Evolutionary conservation across 1,140 invertebrate species (phyloP), one percentile per base, ranked within the genome.

Genomic region (Liolophura sinensis): DNA sequence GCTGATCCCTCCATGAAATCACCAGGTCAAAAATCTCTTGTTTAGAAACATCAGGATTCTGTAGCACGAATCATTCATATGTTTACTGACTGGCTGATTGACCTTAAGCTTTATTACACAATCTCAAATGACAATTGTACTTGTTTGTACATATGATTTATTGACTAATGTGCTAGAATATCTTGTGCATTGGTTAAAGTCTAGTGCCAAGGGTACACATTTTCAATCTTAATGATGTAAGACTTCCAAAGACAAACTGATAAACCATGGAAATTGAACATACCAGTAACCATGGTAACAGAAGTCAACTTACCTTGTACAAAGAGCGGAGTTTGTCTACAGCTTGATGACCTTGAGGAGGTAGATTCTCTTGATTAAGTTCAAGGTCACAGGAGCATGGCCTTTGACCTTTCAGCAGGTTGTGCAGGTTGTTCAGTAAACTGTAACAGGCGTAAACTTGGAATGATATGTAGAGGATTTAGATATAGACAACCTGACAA

Each of bases 11-110:
- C 77, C 77, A 79, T 20, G 67, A 40, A 6, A 62, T 62, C 24
- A 79, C 60, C 15, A 71, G 22, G 4, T 67, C 56, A 69, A 77
- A 79, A 24, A 75, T 65, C 60, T 76, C 77, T 55, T 67, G 71
- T 55, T 79, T 79, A 46, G 71, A 73, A n/a, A 73, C 65, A 64
- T 78, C 76, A 22, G 71, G 71, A 47, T 78, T 68, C 76, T 78
- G 51, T 3, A 50, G 56, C 54, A 47, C 48, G 49, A 22, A 24
- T 18, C 18, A 57, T n/a, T n/a, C n/a, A n/a, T n/a, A n/a, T n/a
- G n/a, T n/a, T n/a, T n/a, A n/a, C n/a, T n/a, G n/a, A n/a, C n/a
- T n/a, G n/a, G n/a, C n/a, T n/a, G n/a, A n/a, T n/a, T n/a, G n/a
- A n/a, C n/a, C n/a, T n/a, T n/a, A n/a, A n/a, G n/a, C n/a, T n/a